Percentiles rank a stretch among this genome's conserved stretches.
Conservation (phyloP, 2,888 invertebrate genomes). For the Caenorhabditis plicata region DNA sequence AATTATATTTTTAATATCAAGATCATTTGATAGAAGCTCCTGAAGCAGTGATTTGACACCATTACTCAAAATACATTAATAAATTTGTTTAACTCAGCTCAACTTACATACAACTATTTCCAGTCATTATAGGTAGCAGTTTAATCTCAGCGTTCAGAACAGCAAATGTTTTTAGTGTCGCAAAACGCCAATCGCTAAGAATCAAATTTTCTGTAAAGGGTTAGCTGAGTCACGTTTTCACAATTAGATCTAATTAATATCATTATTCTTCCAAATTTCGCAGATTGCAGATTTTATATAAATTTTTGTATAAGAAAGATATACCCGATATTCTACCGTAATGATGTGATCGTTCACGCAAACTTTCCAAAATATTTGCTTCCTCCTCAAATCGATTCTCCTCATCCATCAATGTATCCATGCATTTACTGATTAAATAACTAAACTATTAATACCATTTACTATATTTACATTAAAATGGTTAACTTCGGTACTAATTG, state of each 20-base stretch:
- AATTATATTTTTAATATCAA: constrained; percentile 16
- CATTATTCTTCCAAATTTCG: neutral
- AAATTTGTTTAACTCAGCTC: too few relatives aligned
- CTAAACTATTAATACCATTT: too few relatives aligned
- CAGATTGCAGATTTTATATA: too few relatives aligned
- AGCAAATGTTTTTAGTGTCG: neutral
- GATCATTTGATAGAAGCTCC: neutral
- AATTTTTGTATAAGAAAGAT: too few relatives aligned
- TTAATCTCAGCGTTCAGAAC: constrained; percentile 1
- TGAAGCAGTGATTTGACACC: constrained; percentile 3
- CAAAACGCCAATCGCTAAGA: constrained; percentile 23
- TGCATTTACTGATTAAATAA: too few relatives aligned
- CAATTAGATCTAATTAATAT: neutral
- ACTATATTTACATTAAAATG: too few relatives aligned
- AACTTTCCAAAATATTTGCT: neutral
- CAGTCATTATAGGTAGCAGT: constrained; percentile 7
- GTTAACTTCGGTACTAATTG: too few relatives aligned
- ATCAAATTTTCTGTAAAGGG: constrained; percentile 1
- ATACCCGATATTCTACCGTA: too few relatives aligned
- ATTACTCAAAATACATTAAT: constrained; percentile 1
- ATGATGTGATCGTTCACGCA: too few relatives aligned
- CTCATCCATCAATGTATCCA: too few relatives aligned
- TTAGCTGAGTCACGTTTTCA: neutral
- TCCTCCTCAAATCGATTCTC: neutral
- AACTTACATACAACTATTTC: constrained; percentile 13